Evolutionary conservation across 2,113 vertebrate genomes (phyloP).

Genomic region (Ophthalmolycus amberensis): DNA sequence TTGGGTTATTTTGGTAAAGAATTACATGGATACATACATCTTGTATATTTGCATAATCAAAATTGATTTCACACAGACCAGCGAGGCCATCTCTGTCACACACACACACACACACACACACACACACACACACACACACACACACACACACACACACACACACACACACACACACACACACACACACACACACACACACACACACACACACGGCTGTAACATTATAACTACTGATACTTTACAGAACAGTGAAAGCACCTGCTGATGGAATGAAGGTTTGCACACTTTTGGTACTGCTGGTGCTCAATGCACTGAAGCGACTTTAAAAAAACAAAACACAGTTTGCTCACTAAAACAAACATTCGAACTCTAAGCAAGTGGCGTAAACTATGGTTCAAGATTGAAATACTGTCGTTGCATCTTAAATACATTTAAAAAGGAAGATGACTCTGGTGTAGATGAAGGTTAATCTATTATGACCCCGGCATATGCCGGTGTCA

Average conservation of each 20-base stretch:
- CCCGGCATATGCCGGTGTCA: slow-evolving; percentile 4
- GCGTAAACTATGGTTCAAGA: slow-evolving; percentile 36
- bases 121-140: background rate
- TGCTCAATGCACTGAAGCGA: slow-evolving; percentile 29
- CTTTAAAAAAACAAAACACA: slow-evolving; percentile 34
- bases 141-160: background rate
- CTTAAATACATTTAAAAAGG: slow-evolving; percentile 21
- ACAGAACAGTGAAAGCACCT: slow-evolving; percentile 21
- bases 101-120: background rate
- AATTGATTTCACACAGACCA: slow-evolving; percentile 54
- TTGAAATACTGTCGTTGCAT: slow-evolving; percentile 50
- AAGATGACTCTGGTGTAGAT: slow-evolving; percentile 9
- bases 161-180: slow-evolving; percentile 1
- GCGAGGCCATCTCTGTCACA: slow-evolving; percentile 14
- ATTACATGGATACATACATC: slow-evolving; percentile 76
- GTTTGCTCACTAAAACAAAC: slow-evolving; percentile 46
- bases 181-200: background rate
- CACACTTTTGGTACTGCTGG: slow-evolving; percentile 20
- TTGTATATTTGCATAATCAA: slow-evolving; percentile 78
- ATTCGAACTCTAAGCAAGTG: slow-evolving; percentile 38
- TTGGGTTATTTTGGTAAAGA: slow-evolving; percentile 75
- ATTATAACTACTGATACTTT: slow-evolving; percentile 40
- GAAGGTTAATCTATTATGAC: slow-evolving; percentile 10
- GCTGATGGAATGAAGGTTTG: slow-evolving; percentile 49
- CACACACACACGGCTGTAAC: slow-evolving; percentile 52